These are phyloP conservation scores for Calephelis nemesis DNA, from an alignment of 1,140 invertebrate genomes.

Conservation along the genomic window DNA sequence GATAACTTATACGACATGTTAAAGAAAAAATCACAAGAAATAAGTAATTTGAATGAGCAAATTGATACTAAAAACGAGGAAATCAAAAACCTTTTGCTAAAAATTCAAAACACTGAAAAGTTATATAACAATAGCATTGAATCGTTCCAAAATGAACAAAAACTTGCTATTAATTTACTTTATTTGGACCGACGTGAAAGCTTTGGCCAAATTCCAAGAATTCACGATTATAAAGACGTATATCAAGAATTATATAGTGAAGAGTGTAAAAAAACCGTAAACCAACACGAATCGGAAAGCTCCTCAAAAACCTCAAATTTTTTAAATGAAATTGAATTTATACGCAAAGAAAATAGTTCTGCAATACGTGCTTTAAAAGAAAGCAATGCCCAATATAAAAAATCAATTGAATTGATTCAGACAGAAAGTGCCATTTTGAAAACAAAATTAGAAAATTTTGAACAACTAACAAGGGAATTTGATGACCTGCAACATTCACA, in stretches of 20 bases:
- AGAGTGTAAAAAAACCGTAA: not conserved
- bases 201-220: conserved; percentile 45
- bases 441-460: conserved; percentile 40
- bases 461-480: conserved; percentile 43
- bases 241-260: conserved; percentile 22
- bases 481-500: conserved; percentile 41
- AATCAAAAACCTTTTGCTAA: conserved; percentile 41
- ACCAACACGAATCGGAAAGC: not conserved
- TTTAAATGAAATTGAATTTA: conserved; percentile 49
- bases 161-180: conserved; percentile 45
- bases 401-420: conserved; percentile 45
- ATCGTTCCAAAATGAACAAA: conserved; percentile 48
- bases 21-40: conserved; percentile 57
- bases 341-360: conserved; percentile 42
- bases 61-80: conserved; percentile 38
- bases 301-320: conserved; percentile 36
- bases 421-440: conserved; percentile 51
- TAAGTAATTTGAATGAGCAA: conserved; percentile 47
- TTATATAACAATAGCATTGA: conserved; percentile 42
- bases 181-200: conserved; percentile 52
- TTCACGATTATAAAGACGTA: conserved; percentile 41
- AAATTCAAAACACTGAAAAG: conserved; percentile 42
- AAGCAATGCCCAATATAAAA: conserved; percentile 49
- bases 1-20: conserved; percentile 52
- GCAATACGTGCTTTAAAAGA: conserved; percentile 48